Conservation (phyloP, 2,113 vertebrate species). For the Nanorana parkeri region DNA sequence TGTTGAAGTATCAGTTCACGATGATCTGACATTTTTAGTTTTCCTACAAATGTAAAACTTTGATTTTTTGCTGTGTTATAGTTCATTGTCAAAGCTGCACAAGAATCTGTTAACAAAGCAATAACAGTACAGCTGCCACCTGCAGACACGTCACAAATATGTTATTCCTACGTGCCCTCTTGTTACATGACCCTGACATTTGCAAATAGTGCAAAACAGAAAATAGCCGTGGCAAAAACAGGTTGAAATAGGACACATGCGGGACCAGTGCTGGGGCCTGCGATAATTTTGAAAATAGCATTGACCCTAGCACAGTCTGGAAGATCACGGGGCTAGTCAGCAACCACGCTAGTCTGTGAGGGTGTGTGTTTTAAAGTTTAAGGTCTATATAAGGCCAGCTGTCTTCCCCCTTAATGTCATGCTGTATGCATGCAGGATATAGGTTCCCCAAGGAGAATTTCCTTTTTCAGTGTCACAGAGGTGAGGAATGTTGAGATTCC, state of each 20-base stretch:
- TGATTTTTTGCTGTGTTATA: too few species aligned
- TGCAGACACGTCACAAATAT: background rate
- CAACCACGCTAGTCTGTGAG: too few species aligned
- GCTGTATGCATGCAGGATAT: background rate
- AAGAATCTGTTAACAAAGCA: too few species aligned
- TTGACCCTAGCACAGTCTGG: too few species aligned
- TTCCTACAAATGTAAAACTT: too few species aligned
- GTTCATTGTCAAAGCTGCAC: too few species aligned
- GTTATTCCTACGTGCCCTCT: background rate
- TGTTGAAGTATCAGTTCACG: too few species aligned
- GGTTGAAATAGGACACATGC: background rate
- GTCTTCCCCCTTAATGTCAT: background rate
- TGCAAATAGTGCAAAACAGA: background rate
- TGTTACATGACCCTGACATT: conserved; percentile 27
- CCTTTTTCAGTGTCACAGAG: conserved; percentile 13
- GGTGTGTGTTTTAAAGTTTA: too few species aligned
- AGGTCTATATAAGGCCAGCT: background rate
- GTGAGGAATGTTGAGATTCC: conserved; percentile 25
- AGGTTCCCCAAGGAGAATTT: background rate
- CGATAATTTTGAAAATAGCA: background rate
- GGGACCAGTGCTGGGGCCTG: background rate
- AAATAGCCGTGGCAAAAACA: conserved; percentile 10
- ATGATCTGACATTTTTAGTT: too few species aligned
- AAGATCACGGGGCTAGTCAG: too few species aligned
- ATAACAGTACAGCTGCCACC: too few species aligned